phyloP scores from a whole-genome alignment of 2,113 vertebrate genomes.

The Pardalotus punctatus region DNA sequence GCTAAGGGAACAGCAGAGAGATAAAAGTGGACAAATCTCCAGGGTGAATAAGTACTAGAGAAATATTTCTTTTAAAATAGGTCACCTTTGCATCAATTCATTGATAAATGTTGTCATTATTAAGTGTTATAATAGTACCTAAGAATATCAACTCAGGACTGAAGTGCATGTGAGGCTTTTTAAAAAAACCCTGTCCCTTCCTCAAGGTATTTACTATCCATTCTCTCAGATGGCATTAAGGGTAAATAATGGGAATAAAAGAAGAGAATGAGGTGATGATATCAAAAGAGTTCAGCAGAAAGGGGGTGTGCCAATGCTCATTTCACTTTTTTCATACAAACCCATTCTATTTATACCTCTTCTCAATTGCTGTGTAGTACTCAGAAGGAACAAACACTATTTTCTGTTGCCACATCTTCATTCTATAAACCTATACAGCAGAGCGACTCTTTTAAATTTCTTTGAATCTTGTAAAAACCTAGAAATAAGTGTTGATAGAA shows the following conservation, averaged over 20 bases:
- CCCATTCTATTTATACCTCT: background rate
- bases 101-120: background rate
- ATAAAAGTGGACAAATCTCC: background rate
- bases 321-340: background rate
- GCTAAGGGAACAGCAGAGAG: background rate
- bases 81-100: background rate
- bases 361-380: background rate
- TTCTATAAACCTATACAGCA: background rate
- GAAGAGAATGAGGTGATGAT: background rate
- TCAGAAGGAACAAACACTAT: background rate
- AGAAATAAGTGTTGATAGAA: background rate
- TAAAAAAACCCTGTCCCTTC: background rate
- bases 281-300: background rate
- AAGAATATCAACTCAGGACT: background rate
- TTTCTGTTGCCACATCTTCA: background rate
- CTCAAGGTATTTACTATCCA: background rate
- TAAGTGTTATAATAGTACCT: background rate
- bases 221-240: background rate
- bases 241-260: background rate
- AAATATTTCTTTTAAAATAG: constrained; percentile 1
- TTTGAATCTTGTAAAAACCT: background rate
- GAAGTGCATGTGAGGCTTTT: background rate
- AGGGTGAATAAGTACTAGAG: background rate
- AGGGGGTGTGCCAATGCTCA: background rate
- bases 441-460: background rate